Conservation (phyloP, 2,888 invertebrate genomes). For the Exocentrus adspersus region DNA sequence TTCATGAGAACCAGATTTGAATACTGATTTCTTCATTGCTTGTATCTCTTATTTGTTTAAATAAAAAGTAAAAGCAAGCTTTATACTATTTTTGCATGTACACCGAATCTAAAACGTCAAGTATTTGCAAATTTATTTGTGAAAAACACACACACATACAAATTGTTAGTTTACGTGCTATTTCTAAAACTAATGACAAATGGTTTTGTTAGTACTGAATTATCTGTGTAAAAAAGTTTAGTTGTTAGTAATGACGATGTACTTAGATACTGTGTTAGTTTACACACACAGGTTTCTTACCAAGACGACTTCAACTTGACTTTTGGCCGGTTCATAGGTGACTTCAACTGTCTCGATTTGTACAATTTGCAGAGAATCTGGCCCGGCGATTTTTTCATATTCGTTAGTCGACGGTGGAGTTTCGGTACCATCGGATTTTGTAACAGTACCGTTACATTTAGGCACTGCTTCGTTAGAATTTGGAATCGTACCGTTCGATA, state of each 20-base stretch:
- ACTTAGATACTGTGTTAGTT: too few relatives aligned
- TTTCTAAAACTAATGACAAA: not conserved
- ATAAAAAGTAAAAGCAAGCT: too few relatives aligned
- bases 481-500: slow-evolving; percentile 19
- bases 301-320: slow-evolving; percentile 54
- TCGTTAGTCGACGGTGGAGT: slow-evolving; percentile 31
- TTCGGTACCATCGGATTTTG: slow-evolving; percentile 19
- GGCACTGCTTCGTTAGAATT: slow-evolving; percentile 23
- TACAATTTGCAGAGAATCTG: slow-evolving; percentile 46
- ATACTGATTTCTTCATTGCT: too few relatives aligned
- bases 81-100: too few relatives aligned
- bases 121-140: not conserved
- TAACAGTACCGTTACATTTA: slow-evolving; percentile 1
- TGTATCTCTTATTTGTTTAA: too few relatives aligned
- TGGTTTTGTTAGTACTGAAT: not conserved
- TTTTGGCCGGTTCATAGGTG: slow-evolving; percentile 52
- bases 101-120: not conserved
- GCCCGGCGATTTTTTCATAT: slow-evolving; percentile 36
- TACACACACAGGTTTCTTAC: slow-evolving; percentile 52
- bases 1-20: too few relatives aligned
- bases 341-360: slow-evolving; percentile 60
- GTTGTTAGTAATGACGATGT: slow-evolving; percentile 21
- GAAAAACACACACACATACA: not conserved
- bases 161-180: not conserved
- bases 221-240: not conserved